phyloP scores from a whole-genome alignment of 2,113 vertebrate genomes.

The Varanus salvator region DNA sequence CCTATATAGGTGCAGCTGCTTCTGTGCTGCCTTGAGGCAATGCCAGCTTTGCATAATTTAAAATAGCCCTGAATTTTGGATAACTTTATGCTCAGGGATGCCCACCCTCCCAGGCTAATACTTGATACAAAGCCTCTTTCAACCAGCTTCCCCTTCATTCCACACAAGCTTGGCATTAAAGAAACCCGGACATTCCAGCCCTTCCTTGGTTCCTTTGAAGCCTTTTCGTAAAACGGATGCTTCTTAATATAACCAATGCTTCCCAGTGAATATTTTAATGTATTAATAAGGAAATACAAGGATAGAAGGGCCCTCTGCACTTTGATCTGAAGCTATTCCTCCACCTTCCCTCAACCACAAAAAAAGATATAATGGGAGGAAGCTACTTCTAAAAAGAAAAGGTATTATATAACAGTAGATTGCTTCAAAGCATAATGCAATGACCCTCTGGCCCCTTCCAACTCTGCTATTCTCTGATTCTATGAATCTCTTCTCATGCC shows the following conservation, averaged over 20 bases:
- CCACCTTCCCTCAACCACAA: neutral
- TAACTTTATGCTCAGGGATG: neutral
- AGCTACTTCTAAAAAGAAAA: neutral
- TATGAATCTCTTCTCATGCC: no score
- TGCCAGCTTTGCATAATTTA: constrained; percentile 7
- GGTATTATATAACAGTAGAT: neutral
- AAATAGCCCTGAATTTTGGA: neutral
- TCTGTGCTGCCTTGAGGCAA: neutral
- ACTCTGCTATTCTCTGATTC: no score
- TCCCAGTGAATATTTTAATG: neutral
- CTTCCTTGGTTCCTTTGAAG: neutral
- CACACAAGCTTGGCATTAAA: constrained; percentile 12
- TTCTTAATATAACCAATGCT: neutral
- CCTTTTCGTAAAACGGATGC: constrained; percentile 6
- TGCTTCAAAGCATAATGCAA: no score
- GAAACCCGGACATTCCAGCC: neutral
- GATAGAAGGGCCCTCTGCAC: neutral
- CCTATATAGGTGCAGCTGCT: neutral
- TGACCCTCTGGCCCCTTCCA: no score
- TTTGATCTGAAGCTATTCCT: neutral
- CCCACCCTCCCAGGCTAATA: neutral
- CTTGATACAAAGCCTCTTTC: neutral
- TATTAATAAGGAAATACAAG: neutral
- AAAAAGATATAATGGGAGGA: neutral
- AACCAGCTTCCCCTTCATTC: neutral